Evolutionary conservation across 1,140 invertebrate species (phyloP), one percentile per base, ranked within the genome.

Genomic region (Ganaspis sp.): DNA sequence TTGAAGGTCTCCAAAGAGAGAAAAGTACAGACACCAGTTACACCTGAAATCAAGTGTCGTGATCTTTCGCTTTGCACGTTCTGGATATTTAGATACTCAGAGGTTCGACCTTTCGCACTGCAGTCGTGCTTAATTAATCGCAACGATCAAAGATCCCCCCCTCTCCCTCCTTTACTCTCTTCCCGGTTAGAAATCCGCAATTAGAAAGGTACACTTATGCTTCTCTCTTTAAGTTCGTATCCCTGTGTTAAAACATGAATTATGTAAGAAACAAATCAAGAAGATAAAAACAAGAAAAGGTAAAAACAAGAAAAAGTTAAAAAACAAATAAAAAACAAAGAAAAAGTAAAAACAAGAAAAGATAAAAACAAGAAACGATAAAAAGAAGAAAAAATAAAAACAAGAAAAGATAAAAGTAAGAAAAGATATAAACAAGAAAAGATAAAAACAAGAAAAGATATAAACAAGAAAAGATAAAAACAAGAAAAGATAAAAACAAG

Each of bases 241-340:
- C 64, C 17, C 42, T 21, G 69, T 76, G 64, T 70, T 76, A 79
- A 77, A 79, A 72, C 77, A 86, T 85, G 85, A 84, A 86, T 86
- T 84, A 84, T 86, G 84, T 79, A 82, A 82, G 80, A 81, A 86
- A 86, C 78, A 71, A 81, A 80, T 81, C 77, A 79, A 74, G 79
- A 77, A 77, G 74, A 76, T 83, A 77, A 71, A n/a, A n/a, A n/a
- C n/a, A n/a, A n/a, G n/a, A n/a, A n/a, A n/a, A n/a, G n/a, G n/a
- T n/a, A n/a, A n/a, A n/a, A n/a, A n/a, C n/a, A n/a, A n/a, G n/a
- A n/a, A n/a, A n/a, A n/a, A n/a, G n/a, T n/a, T n/a, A n/a, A n/a
- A n/a, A n/a, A n/a, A n/a, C n/a, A n/a, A n/a, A n/a, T n/a, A n/a
- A n/a, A n/a, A n/a, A n/a, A n/a, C n/a, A n/a, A n/a, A n/a, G n/a